Conservation (phyloP, 2,113 vertebrate species). For the Panthera leo region DNA sequence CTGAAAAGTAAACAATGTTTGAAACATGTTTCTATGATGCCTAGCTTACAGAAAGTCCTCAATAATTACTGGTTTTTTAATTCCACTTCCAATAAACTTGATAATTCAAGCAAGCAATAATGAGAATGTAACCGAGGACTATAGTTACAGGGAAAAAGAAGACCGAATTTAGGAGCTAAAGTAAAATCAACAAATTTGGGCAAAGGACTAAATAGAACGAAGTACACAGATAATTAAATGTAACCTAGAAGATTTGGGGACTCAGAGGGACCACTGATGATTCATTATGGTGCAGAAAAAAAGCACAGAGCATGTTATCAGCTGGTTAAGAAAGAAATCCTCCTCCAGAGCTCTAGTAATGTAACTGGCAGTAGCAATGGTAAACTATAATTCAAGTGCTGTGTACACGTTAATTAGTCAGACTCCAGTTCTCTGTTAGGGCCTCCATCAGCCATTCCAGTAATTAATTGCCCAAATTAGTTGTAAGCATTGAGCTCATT, state of each 20-base stretch:
- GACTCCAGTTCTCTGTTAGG: background rate
- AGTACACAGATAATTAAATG: background rate
- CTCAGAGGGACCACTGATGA: background rate
- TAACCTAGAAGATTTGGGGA: background rate
- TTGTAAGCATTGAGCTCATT: conserved; percentile 25
- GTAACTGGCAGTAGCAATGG: background rate
- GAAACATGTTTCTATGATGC: background rate
- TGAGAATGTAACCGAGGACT: background rate
- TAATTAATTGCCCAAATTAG: conserved; percentile 51
- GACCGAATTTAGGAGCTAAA: conserved; percentile 9
- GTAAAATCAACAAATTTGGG: background rate
- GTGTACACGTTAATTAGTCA: conserved; percentile 40
- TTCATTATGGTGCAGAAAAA: background rate
- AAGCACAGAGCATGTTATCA: background rate
- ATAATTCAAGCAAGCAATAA: background rate
- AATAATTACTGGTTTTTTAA: background rate
- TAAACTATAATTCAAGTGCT: conserved; percentile 37
- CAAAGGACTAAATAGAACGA: background rate
- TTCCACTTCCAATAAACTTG: background rate
- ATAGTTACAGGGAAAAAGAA: background rate
- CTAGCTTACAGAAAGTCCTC: background rate
- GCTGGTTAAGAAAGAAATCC: background rate
- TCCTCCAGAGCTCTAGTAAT: background rate
- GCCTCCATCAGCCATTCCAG: background rate
- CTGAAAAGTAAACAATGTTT: background rate